Percentiles rank a stretch among this genome's conserved stretches.
phyloP scores from a whole-genome alignment of 1,140 invertebrate genomes.

The Drosophila grimshawi region DNA sequence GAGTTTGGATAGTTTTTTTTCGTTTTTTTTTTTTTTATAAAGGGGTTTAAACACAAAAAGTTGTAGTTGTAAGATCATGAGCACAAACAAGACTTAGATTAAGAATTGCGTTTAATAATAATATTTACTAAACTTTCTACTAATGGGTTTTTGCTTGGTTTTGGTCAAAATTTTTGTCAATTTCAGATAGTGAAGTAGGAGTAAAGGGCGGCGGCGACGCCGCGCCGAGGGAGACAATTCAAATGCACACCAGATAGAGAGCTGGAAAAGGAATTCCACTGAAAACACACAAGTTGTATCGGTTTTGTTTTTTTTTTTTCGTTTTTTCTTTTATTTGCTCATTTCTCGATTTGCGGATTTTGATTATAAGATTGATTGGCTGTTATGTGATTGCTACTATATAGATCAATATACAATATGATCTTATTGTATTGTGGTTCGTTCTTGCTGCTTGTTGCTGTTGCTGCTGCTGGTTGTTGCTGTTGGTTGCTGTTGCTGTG shows the following conservation, averaged over 20 bases:
- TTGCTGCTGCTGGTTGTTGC: conserved; percentile 47
- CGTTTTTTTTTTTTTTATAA: conserved; percentile 16
- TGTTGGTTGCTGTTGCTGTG: conserved; percentile 36
- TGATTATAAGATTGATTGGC: conserved; percentile 76
- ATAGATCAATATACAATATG: conserved; percentile 68
- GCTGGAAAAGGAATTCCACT: conserved; percentile 66
- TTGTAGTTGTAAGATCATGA: conserved; percentile 47
- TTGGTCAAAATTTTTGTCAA: conserved; percentile 71
- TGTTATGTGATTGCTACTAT: conserved; percentile 59
- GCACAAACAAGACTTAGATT: conserved; percentile 69
- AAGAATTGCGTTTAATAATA: conserved; percentile 25
- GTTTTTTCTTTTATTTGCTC: conserved; percentile 80
- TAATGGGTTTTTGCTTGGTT: conserved; percentile 32
- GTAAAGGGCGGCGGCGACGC: conserved; percentile 9
- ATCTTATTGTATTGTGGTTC: conserved; percentile 37
- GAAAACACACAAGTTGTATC: conserved; percentile 72
- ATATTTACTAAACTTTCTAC: conserved; percentile 15
- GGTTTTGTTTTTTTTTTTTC: conserved; percentile 60
- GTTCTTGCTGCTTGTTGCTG: conserved; percentile 42
- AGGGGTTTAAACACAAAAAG: conserved; percentile 51
- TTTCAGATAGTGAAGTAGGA: not conserved
- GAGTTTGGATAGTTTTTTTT: conserved; percentile 16
- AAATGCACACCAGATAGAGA: conserved; percentile 67
- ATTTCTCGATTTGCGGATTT: conserved; percentile 77
- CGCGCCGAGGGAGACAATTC: conserved; percentile 77